Conservation (phyloP, 2,113 vertebrate species). For the Paramisgurnus dabryanus region DNA sequence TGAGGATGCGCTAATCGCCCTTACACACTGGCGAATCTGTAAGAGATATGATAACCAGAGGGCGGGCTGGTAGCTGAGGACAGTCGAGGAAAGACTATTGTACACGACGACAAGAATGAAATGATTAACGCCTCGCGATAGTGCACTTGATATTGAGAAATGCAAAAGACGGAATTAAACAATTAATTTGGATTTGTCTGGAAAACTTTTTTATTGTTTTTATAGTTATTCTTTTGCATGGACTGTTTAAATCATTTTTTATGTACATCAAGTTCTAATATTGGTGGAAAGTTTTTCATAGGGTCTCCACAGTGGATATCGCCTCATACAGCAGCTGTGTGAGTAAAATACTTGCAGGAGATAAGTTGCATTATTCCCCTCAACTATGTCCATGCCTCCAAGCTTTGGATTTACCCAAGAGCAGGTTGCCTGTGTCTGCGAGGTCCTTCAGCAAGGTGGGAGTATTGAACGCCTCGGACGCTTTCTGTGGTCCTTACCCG, state of each 20-base stretch:
- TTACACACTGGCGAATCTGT: slow-evolving; percentile 35
- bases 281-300: background rate
- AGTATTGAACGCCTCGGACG: slow-evolving; percentile 90
- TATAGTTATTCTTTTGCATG: background rate
- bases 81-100: slow-evolving; percentile 53
- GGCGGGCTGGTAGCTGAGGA: slow-evolving; percentile 50
- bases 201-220: background rate
- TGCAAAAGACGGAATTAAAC: slow-evolving; percentile 18
- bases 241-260: background rate
- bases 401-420: slow-evolving; percentile 93
- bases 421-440: slow-evolving; percentile 91
- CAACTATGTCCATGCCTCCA: slow-evolving; percentile 89
- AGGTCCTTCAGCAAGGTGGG: slow-evolving; percentile 90
- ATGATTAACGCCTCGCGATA: slow-evolving; percentile 41
- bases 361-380: slow-evolving; percentile 54
- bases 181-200: slow-evolving; percentile 19
- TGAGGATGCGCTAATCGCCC: slow-evolving; percentile 46
- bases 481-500: slow-evolving; percentile 90
- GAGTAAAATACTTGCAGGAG: slow-evolving; percentile 39
- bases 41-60: slow-evolving; percentile 53
- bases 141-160: slow-evolving; percentile 21
- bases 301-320: slow-evolving; percentile 17
- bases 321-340: background rate
- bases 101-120: slow-evolving; percentile 42
- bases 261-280: background rate